These are phyloP conservation scores for Catostomus latipinnis DNA, from an alignment of 2,797 vertebrate genomes.

Conservation along the genomic window DNA sequence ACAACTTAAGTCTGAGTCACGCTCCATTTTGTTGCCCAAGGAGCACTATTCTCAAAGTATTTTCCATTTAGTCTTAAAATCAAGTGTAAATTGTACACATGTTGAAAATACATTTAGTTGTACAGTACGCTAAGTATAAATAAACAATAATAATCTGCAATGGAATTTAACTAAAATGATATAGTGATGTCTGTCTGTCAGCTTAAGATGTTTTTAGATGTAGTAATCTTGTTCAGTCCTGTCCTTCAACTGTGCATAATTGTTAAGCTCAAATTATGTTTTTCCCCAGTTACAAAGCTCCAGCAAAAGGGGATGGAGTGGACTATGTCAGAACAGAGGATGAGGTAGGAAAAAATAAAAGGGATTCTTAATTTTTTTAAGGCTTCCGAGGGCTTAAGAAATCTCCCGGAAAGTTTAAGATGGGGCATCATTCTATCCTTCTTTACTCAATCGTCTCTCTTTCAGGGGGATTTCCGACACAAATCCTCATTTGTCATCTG, in stretches of 20 bases:
- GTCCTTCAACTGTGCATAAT: not conserved
- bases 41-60: not conserved
- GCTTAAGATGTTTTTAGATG: not conserved
- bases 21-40: not conserved
- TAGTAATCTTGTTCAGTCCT: not conserved
- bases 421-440: slow-evolving; percentile 47
- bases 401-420: slow-evolving; percentile 75
- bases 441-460: slow-evolving; percentile 32
- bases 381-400: slow-evolving; percentile 21
- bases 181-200: not conserved
- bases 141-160: not conserved
- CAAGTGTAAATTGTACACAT: not conserved
- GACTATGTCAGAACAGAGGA: slow-evolving; percentile 96
- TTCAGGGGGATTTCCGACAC: slow-evolving; percentile 96
- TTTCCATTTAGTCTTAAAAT: slow-evolving; percentile 3
- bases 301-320: slow-evolving; percentile 90
- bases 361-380: not conserved
- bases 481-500: slow-evolving; percentile 98
- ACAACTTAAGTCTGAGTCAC: slow-evolving; percentile 28
- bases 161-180: not conserved
- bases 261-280: not conserved
- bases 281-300: slow-evolving; percentile 87
- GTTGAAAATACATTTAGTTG: not conserved
- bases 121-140: not conserved
- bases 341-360: slow-evolving; percentile 81